phyloP scores from a whole-genome alignment of 2,888 invertebrate species.

The Meteorus colon region DNA sequence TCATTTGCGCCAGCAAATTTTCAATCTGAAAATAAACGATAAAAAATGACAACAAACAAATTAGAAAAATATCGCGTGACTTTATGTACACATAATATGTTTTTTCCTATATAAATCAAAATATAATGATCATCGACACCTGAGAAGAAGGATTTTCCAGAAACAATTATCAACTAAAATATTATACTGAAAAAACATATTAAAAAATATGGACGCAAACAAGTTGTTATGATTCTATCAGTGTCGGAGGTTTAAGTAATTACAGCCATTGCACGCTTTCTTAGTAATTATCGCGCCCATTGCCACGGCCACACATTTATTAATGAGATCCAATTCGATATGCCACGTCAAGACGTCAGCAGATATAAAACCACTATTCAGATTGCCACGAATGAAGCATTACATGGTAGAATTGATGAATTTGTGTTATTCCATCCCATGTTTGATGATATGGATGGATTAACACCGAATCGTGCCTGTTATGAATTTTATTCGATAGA shows the following conservation, averaged over 20 bases:
- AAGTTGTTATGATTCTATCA: not conserved
- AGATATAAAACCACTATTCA: not conserved
- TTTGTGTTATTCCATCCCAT: not conserved
- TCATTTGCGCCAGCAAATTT: slow-evolving; percentile 63
- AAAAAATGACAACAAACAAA: slow-evolving; percentile 24
- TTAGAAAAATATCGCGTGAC: not conserved
- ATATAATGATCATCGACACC: slow-evolving; percentile 13
- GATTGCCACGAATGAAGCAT: not conserved
- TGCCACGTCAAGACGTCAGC: not conserved
- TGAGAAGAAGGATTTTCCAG: not conserved
- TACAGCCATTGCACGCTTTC: not conserved
- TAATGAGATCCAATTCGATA: slow-evolving; percentile 15
- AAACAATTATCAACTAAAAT: not conserved
- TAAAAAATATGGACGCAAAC: slow-evolving; percentile 7
- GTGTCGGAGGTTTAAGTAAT: not conserved
- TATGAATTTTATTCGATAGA: too few relatives aligned
- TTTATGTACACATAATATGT: not conserved
- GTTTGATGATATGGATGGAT: too few relatives aligned
- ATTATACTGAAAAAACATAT: not conserved
- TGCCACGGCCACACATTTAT: slow-evolving; percentile 13
- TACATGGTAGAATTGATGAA: not conserved
- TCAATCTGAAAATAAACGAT: slow-evolving; percentile 59
- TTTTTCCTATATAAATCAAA: not conserved
- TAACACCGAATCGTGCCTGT: too few relatives aligned
- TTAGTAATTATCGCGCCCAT: not conserved